Conservation (phyloP, 2,797 vertebrate species). For the Denticeps clupeoides region DNA sequence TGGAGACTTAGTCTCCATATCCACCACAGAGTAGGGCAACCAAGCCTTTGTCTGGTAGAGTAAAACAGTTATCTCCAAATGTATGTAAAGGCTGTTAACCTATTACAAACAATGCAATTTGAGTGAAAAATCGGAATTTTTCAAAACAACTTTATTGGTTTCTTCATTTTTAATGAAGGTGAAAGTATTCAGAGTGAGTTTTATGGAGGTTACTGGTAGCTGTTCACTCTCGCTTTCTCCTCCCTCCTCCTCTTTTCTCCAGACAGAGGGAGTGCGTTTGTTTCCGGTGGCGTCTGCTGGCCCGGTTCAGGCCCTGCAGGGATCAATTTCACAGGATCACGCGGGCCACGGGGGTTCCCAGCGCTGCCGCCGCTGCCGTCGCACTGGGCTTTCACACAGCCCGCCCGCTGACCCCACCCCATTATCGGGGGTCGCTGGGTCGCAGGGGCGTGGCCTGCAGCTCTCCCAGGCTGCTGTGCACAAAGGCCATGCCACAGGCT, state of each 20-base stretch:
- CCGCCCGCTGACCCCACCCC: constrained; percentile 28
- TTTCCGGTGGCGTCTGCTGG: constrained; percentile 29
- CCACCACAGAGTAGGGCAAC: too few species aligned
- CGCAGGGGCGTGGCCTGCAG: constrained; percentile 1
- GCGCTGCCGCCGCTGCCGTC: constrained; percentile 59
- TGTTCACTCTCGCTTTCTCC: too few species aligned
- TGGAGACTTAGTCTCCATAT: too few species aligned
- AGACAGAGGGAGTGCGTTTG: constrained; percentile 24
- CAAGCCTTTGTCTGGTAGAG: too few species aligned
- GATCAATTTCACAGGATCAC: constrained; percentile 61
- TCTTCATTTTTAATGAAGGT: too few species aligned
- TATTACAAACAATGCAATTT: too few species aligned
- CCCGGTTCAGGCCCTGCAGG: constrained; percentile 34
- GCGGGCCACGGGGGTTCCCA: constrained; percentile 36
- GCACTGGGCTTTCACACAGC: constrained; percentile 28
- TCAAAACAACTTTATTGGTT: too few species aligned
- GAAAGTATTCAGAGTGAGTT: constrained; percentile 2
- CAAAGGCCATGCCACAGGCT: not conserved
- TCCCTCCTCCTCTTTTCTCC: constrained; percentile 15
- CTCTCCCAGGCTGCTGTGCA: not conserved
- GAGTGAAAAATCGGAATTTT: too few species aligned
- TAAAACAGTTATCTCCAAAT: too few species aligned
- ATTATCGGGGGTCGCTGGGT: constrained; percentile 32
- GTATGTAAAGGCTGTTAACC: too few species aligned
- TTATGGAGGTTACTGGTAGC: too few species aligned